Percentiles rank a stretch among this genome's conserved stretches.
Evolutionary conservation across 30 jellyfish, hydroid and myxozoan species (phyloP).

Genomic region (Hydractinia symbiolongicarpus): DNA sequence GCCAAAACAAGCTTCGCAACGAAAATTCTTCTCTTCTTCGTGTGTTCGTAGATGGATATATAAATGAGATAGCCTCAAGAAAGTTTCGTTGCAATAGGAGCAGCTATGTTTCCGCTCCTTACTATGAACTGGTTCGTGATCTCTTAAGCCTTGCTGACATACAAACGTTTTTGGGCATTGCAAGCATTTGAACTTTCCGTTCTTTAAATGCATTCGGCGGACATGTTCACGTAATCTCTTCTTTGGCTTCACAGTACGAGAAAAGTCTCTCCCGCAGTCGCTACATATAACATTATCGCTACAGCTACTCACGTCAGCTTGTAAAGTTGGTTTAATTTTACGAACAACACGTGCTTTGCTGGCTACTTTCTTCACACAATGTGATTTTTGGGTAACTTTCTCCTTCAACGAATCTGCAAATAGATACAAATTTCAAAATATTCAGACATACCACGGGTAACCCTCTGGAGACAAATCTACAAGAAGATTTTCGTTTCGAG

Average conservation of each 20-base stretch:
- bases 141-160: constrained; percentile 16
- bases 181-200: constrained; percentile 13
- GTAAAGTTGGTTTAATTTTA: background rate
- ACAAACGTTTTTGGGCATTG: constrained; percentile 21
- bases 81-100: constrained; percentile 8
- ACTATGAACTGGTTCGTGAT: constrained; percentile 26
- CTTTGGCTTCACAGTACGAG: constrained; percentile 12
- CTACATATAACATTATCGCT: background rate
- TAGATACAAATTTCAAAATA: too few species aligned
- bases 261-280: constrained; percentile 19
- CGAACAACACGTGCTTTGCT: constrained; percentile 2
- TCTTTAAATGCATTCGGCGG: constrained; percentile 17
- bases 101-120: constrained; percentile 27
- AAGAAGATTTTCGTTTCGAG: too few species aligned
- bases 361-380: too few species aligned
- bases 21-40: constrained; percentile 20
- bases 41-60: constrained; percentile 15
- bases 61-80: constrained; percentile 6
- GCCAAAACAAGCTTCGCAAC: constrained; percentile 19
- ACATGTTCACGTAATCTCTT: constrained; percentile 23
- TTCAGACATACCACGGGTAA: too few species aligned
- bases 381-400: too few species aligned
- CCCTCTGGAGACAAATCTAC: too few species aligned
- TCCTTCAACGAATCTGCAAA: too few species aligned
- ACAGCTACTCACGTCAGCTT: background rate